Conservation (phyloP, 2,113 vertebrate genomes). For the Cryptomyrus ogoouensis region DNA sequence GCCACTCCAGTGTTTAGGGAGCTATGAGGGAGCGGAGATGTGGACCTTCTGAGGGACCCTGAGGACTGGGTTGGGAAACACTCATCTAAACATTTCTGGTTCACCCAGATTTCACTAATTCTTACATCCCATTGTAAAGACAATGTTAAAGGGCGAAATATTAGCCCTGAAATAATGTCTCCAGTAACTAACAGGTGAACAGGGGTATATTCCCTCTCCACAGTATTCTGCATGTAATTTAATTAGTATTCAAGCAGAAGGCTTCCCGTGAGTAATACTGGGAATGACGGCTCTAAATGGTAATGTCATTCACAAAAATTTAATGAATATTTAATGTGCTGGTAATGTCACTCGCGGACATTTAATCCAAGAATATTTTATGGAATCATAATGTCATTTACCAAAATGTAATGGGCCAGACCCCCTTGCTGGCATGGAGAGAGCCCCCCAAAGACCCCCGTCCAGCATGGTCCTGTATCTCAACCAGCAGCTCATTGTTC, state of each 20-base stretch:
- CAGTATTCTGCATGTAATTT: not conserved
- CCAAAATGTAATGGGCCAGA: not conserved
- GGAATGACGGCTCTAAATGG: not conserved
- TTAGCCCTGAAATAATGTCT: not conserved
- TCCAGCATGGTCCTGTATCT: not conserved
- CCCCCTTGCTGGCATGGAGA: not conserved
- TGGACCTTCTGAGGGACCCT: not conserved
- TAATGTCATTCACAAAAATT: constrained; percentile 10
- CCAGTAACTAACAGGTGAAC: not conserved
- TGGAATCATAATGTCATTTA: constrained; percentile 2
- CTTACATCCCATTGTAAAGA: not conserved
- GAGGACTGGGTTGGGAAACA: not conserved
- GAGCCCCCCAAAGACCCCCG: not conserved
- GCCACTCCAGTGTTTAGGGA: not conserved
- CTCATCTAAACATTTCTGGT: not conserved
- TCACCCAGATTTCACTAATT: not conserved
- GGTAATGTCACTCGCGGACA: not conserved
- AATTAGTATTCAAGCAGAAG: not conserved
- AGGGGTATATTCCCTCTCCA: not conserved
- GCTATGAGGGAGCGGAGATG: not conserved
- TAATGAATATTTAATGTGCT: constrained; percentile 5
- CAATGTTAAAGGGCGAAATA: not conserved
- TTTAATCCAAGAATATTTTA: not conserved
- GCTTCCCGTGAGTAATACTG: not conserved
- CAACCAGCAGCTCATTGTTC: not conserved